Conservation (phyloP, 2,797 vertebrate species). For the Heliangelus exortis region DNA sequence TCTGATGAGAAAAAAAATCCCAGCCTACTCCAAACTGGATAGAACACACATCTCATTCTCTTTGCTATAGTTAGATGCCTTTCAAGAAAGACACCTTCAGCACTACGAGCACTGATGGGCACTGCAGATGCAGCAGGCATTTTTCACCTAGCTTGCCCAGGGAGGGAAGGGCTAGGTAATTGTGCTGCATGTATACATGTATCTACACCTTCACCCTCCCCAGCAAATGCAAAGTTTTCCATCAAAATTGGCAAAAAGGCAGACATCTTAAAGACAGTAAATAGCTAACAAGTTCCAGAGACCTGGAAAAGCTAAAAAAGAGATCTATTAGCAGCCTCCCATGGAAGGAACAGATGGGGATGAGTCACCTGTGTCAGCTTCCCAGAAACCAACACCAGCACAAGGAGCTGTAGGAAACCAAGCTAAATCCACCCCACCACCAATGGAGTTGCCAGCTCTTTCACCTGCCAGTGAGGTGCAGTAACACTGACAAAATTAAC, state of each 20-base stretch:
- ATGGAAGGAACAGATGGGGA: not conserved
- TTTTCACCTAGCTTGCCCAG: not conserved
- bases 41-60: not conserved
- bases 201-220: not conserved
- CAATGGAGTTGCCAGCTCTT: not conserved
- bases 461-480: not conserved
- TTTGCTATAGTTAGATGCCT: not conserved
- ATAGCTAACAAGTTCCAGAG: not conserved
- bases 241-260: not conserved
- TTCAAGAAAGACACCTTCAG: not conserved
- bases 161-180: not conserved
- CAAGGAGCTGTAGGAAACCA: not conserved
- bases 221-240: not conserved
- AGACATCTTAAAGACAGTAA: not conserved
- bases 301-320: not conserved
- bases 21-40: not conserved
- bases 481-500: not conserved
- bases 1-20: not conserved
- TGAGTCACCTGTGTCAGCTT: not conserved
- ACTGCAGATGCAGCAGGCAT: not conserved
- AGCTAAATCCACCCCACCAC: not conserved
- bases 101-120: not conserved
- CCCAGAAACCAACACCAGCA: not conserved
- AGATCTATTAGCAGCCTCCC: not conserved
- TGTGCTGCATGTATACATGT: rapidly evolving